Evolutionary conservation across 2,113 vertebrate species (phyloP), one percentile per base, ranked within the genome.

Genomic region (Caretta caretta): DNA sequence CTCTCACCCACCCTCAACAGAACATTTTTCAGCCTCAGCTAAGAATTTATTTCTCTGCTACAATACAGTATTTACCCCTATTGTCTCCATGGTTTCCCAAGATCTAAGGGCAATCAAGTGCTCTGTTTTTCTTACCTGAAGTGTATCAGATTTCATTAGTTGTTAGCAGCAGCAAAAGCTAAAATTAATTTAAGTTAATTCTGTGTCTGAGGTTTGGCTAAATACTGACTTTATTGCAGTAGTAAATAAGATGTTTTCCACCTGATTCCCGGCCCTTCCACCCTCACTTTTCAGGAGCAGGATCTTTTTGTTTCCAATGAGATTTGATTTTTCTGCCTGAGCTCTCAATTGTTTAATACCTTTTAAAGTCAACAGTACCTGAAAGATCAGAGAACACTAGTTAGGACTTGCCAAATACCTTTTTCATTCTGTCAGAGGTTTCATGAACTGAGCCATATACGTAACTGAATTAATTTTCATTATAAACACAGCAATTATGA

Each of bases 381-480:
- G 53, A 96, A 94, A 96, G 78, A 92, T 49, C 76, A 90, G 56
- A 94, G 86, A 35, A 75, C 81, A 88, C 95, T n/a, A 83, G 96
- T 83, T 88, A 87, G 86, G 92, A 86, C 97, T 97, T 97, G 96
- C 93, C 90, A 97, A 93, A 97, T 97, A 95, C 90, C 79, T 97
- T 65, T 97, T 87, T 75, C 24, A 72, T 94, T 95, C 79, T 90
- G 94, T 97, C 94, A 97, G 90, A 92, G 90, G 86, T 93, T 95
- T 97, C 88, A 90, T 93, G 89, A 93, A 91, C 85, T 50, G 56
- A 89, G 48, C 31, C 89, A 54, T 87, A 83, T 94, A 79, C 0
- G 1, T 92, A 95, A 88, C 89, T 93, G 48, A 92, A 94, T 93
- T 93, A 87, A 92, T 96, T 94, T 92, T 96, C 89, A 87, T 90